Conservation (phyloP, 2,113 vertebrate genomes). For the Gopherus flavomarginatus region DNA sequence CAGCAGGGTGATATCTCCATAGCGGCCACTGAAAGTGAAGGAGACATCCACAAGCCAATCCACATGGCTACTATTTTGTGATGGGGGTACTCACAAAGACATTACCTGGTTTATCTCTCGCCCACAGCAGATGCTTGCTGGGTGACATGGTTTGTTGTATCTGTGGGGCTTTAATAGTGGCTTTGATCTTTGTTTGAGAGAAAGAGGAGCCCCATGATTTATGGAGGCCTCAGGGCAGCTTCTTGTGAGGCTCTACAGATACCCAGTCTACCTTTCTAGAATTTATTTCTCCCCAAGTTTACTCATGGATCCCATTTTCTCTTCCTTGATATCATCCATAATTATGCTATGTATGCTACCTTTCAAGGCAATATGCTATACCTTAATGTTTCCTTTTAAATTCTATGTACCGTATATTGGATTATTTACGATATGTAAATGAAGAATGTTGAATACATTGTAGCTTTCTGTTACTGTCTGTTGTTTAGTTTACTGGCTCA, state of each 20-base stretch:
- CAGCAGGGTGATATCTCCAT: neutral
- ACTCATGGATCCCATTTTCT: neutral
- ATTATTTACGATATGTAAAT: neutral
- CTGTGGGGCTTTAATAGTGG: neutral
- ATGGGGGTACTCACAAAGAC: neutral
- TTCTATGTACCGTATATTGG: neutral
- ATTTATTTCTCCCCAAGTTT: neutral
- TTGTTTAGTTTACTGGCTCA: neutral
- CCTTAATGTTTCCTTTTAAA: neutral
- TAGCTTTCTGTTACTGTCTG: neutral
- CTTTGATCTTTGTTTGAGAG: neutral
- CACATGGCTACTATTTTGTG: neutral
- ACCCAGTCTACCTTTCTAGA: neutral
- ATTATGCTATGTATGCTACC: neutral
- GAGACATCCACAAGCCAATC: rapidly evolving
- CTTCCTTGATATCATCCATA: neutral
- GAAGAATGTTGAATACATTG: neutral
- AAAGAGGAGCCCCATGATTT: neutral
- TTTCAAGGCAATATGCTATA: neutral
- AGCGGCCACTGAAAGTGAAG: neutral
- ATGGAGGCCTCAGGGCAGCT: neutral
- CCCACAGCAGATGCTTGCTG: neutral
- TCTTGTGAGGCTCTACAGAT: neutral
- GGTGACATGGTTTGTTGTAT: neutral
- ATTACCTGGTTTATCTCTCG: neutral